Evolutionary conservation across 37 sponge, comb jelly and placozoan genomes (phyloP).

Genomic region (Bolinopsis microptera): DNA sequence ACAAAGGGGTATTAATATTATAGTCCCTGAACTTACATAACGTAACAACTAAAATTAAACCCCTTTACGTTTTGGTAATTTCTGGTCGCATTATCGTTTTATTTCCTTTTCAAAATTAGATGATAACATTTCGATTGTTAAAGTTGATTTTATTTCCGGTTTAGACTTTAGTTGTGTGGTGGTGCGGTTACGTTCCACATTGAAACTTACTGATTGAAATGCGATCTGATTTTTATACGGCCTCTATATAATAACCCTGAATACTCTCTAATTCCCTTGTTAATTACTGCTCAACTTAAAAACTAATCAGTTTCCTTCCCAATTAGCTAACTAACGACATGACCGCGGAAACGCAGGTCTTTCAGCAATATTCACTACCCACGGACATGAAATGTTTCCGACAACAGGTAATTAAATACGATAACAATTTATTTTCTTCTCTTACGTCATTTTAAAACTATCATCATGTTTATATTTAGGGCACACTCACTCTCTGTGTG

Average conservation of each 20-base stretch:
- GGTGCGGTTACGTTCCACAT: too few species aligned
- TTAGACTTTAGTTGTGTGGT: too few species aligned
- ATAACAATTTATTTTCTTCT: not conserved
- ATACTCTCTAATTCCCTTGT: too few species aligned
- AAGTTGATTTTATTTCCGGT: too few species aligned
- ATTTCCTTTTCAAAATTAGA: not conserved
- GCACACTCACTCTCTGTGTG: too few species aligned
- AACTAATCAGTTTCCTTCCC: not conserved
- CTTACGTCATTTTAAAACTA: not conserved
- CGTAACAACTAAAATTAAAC: not conserved
- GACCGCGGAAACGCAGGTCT: constrained; percentile 39
- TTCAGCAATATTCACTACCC: not conserved
- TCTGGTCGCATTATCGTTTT: not conserved
- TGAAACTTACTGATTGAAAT: too few species aligned
- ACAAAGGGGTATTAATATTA: too few species aligned
- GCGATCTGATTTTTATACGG: too few species aligned
- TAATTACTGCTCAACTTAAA: too few species aligned
- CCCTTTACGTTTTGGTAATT: not conserved
- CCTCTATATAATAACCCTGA: too few species aligned
- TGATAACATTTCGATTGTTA: not conserved
- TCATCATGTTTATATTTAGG: too few species aligned
- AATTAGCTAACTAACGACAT: not conserved
- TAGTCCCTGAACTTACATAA: not conserved
- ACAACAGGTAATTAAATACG: not conserved
- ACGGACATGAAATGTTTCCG: constrained; percentile 6